A percentile compares a stretch with the other conserved stretches of the same genome.
Evolutionary conservation across 1,140 invertebrate genomes (phyloP).

Genomic region (Euglossa dilemma): DNA sequence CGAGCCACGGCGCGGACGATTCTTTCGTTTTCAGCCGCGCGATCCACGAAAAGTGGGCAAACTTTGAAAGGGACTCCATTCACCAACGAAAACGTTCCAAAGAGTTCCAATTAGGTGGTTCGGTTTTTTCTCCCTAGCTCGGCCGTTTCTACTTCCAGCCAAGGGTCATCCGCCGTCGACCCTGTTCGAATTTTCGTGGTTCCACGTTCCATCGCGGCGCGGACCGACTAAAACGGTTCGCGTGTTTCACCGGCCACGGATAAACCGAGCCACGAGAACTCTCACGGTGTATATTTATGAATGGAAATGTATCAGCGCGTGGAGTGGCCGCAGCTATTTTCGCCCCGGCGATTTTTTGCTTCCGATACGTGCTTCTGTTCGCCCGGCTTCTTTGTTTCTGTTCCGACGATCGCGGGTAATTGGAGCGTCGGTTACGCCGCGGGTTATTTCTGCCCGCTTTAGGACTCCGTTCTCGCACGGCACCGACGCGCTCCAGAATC

Average conservation of each 20-base stretch:
- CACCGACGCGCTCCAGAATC: neutral
- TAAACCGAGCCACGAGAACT: conserved; percentile 22
- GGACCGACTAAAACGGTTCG: conserved; percentile 48
- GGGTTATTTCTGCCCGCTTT: conserved; percentile 4
- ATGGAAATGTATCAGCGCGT: conserved; percentile 52
- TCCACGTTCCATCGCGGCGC: conserved; percentile 20
- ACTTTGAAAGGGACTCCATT: neutral
- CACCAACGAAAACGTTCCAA: neutral
- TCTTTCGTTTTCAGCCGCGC: neutral
- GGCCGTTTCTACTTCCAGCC: conserved; percentile 4
- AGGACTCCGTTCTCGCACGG: neutral
- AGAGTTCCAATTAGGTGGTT: neutral
- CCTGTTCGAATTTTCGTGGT: conserved; percentile 29
- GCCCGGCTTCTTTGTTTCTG: conserved; percentile 11
- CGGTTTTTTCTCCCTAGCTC: conserved; percentile 6
- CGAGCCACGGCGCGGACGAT: neutral
- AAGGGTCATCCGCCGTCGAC: neutral
- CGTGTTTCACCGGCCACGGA: conserved; percentile 40
- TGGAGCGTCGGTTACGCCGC: conserved; percentile 15
- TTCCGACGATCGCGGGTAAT: conserved; percentile 19
- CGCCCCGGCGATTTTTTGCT: conserved; percentile 11
- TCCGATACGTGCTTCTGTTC: neutral
- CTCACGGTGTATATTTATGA: conserved; percentile 59
- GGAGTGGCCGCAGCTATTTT: conserved; percentile 31
- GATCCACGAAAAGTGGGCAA: neutral